phyloP scores from a whole-genome alignment of 2,797 vertebrate genomes.

The Manis javanica region DNA sequence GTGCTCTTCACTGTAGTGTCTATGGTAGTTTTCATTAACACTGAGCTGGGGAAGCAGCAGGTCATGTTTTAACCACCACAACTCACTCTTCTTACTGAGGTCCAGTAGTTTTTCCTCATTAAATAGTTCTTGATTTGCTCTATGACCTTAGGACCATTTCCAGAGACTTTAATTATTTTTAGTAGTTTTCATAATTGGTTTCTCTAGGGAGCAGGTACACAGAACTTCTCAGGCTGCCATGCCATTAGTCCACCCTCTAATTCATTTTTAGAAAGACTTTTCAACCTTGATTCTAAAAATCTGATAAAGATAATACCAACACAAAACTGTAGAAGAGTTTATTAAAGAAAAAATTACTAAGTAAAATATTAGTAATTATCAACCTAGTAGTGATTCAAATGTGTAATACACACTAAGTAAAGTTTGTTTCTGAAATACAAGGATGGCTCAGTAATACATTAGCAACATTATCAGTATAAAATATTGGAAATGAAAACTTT shows the following conservation, averaged over 20 bases:
- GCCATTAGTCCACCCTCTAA: background rate
- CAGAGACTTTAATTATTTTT: background rate
- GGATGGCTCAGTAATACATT: background rate
- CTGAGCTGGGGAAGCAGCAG: background rate
- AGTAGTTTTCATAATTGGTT: background rate
- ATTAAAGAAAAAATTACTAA: conserved; percentile 12
- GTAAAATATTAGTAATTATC: conserved; percentile 15
- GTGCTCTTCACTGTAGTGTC: no score
- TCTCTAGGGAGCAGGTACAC: background rate
- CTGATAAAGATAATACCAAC: background rate
- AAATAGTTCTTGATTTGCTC: background rate
- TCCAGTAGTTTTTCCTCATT: background rate
- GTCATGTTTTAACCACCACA: background rate
- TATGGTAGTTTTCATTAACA: background rate
- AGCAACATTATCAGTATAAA: conserved; percentile 33
- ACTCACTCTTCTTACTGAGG: background rate
- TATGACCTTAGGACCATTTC: background rate
- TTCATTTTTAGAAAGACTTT: background rate
- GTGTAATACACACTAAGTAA: background rate
- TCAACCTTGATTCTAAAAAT: conserved; percentile 40
- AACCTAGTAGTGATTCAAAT: background rate
- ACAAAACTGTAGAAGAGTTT: background rate
- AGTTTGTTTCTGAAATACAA: background rate
- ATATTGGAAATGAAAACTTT: background rate
- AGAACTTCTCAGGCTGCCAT: background rate